phyloP scores from a whole-genome alignment of 2,113 vertebrate species.

The Apistogramma diplotaenia region DNA sequence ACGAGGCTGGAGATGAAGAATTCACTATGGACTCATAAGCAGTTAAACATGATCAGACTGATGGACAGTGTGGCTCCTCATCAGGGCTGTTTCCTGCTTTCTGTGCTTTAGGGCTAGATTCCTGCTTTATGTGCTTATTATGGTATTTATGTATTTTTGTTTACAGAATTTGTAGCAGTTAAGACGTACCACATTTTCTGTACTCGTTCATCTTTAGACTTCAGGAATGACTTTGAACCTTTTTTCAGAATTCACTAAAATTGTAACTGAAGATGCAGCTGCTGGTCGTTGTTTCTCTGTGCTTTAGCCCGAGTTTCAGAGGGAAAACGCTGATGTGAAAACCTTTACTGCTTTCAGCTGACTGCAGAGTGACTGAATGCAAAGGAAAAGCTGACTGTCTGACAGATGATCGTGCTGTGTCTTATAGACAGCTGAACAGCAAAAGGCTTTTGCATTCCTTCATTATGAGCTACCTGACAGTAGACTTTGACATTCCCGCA shows the following conservation, averaged over 20 bases:
- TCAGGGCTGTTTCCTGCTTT: slow-evolving; percentile 21
- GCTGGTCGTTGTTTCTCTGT: slow-evolving; percentile 14
- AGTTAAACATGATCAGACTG: background rate
- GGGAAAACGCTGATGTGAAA: slow-evolving; percentile 34
- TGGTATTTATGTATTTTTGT: slow-evolving; percentile 39
- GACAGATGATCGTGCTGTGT: background rate
- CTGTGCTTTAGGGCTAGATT: slow-evolving; percentile 9
- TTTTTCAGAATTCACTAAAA: background rate
- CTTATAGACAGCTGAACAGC: background rate
- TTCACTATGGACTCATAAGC: background rate
- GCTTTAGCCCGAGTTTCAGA: background rate
- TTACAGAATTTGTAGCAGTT: slow-evolving; percentile 62
- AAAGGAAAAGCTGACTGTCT: background rate
- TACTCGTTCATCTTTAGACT: background rate
- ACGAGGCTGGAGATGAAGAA: background rate
- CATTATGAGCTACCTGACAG: background rate
- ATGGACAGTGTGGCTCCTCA: slow-evolving; percentile 4
- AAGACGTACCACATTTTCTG: slow-evolving; percentile 11
- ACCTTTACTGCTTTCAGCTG: background rate
- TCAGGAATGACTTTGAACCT: slow-evolving; percentile 15
- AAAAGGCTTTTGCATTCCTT: background rate
- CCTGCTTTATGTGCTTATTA: slow-evolving; percentile 39
- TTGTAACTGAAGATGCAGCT: background rate
- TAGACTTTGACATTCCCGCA: slow-evolving; percentile 8
- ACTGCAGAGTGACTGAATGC: background rate